Conservation (phyloP, 2,797 vertebrate genomes). For the Iguana delicatissima region DNA sequence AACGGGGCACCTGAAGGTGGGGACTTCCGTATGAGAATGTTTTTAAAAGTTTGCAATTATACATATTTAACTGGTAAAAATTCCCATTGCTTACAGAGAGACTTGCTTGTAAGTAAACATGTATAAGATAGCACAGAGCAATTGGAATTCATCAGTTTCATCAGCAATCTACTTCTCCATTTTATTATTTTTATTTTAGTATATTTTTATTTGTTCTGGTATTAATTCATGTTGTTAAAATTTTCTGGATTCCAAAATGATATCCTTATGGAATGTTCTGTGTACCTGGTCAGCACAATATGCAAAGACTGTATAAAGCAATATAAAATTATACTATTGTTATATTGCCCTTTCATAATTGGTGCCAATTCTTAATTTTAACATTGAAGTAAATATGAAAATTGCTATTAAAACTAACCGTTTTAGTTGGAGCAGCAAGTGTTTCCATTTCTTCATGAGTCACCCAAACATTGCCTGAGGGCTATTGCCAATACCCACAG, state of each 20-base stretch:
- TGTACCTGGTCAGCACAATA: neutral
- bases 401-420: constrained; percentile 86
- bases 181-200: neutral
- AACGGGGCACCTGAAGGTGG: too few species aligned
- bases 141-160: neutral
- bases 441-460: constrained; percentile 99
- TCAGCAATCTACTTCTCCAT: neutral
- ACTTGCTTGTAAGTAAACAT: neutral
- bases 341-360: neutral
- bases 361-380: rapidly evolving
- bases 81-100: neutral
- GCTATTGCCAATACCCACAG: constrained; percentile 85
- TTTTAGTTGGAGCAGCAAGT: constrained; percentile 94
- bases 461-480: constrained; percentile 98
- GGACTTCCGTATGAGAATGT: neutral
- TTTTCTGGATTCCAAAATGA: constrained; percentile 21
- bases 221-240: neutral
- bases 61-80: neutral
- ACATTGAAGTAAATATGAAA: neutral
- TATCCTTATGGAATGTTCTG: neutral
- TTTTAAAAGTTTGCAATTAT: neutral
- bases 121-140: neutral
- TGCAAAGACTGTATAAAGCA: neutral
- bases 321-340: neutral
- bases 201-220: neutral